Evolutionary conservation across 2,888 invertebrate species (phyloP).

Genomic region (Didymodactylos carnosus): DNA sequence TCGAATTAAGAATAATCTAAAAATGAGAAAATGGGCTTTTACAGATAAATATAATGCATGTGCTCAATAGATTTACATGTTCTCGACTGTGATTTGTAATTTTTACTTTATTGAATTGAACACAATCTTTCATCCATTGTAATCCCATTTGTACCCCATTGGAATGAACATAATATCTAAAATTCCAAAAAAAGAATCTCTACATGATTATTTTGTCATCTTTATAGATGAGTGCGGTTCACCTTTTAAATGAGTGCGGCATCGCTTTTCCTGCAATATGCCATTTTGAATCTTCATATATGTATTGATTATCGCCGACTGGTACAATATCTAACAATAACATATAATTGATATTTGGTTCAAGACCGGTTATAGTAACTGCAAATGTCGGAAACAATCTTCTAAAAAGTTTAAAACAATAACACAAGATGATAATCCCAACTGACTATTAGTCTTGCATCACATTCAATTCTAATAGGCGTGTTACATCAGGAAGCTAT

Average conservation of each 20-base stretch:
- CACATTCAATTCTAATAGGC: too few species aligned
- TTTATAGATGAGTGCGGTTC: constrained; percentile 41
- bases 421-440: too few species aligned
- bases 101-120: constrained; percentile 12
- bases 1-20: constrained; percentile 13
- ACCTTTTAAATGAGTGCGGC: constrained; percentile 49
- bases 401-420: too few species aligned
- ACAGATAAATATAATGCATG: not conserved
- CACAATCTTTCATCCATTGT: constrained; percentile 11
- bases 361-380: constrained; percentile 52
- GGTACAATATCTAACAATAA: constrained; percentile 58
- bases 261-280: constrained; percentile 60
- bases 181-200: not conserved
- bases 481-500: too few species aligned
- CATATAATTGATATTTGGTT: constrained; percentile 59
- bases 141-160: constrained; percentile 5
- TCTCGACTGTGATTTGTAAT: constrained; percentile 14
- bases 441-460: too few species aligned
- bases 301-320: constrained; percentile 50
- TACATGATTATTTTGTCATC: too few species aligned
- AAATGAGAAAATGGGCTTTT: not conserved
- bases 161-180: constrained; percentile 4
- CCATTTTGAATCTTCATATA: constrained; percentile 64
- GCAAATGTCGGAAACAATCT: constrained; percentile 49
- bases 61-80: not conserved